These are phyloP conservation scores for Tigriopus japonicus DNA, from an alignment of 1,140 invertebrate genomes.

Conservation along the genomic window DNA sequence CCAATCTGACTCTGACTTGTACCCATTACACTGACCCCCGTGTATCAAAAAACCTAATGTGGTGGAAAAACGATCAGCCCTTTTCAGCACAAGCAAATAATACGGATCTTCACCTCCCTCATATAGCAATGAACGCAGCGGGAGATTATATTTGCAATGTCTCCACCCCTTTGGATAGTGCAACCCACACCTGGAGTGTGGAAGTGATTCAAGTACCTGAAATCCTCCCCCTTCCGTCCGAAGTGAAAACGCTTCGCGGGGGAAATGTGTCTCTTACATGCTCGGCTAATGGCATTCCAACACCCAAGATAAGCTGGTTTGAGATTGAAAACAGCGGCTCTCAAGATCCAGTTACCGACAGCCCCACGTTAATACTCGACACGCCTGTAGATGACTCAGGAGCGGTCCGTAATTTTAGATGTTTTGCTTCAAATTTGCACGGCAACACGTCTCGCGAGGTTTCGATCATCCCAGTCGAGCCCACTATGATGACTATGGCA, in stretches of 20 bases:
- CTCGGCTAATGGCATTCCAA: not conserved
- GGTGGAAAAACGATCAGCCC: no score
- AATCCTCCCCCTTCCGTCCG: not conserved
- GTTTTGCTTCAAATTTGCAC: not conserved
- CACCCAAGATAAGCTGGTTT: not conserved
- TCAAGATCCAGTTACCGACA: not conserved
- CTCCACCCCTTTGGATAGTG: not conserved
- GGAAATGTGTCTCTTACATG: not conserved
- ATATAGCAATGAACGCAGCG: not conserved
- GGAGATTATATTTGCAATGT: not conserved
- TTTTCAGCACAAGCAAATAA: not conserved
- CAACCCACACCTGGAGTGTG: not conserved
- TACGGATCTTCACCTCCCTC: not conserved
- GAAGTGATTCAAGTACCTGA: not conserved
- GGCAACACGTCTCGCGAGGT: not conserved
- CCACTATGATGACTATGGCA: not conserved
- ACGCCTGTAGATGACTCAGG: not conserved
- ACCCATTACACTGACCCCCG: no score
- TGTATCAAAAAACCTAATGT: no score
- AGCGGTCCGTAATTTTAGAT: not conserved
- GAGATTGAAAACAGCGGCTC: not conserved
- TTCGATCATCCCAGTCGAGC: not conserved
- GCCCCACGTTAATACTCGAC: not conserved
- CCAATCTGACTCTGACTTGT: no score
- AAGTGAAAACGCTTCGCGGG: not conserved